Evolutionary conservation across 2,113 vertebrate species (phyloP), one percentile per base, ranked within the genome.

Genomic region (Oophaga pumilio): DNA sequence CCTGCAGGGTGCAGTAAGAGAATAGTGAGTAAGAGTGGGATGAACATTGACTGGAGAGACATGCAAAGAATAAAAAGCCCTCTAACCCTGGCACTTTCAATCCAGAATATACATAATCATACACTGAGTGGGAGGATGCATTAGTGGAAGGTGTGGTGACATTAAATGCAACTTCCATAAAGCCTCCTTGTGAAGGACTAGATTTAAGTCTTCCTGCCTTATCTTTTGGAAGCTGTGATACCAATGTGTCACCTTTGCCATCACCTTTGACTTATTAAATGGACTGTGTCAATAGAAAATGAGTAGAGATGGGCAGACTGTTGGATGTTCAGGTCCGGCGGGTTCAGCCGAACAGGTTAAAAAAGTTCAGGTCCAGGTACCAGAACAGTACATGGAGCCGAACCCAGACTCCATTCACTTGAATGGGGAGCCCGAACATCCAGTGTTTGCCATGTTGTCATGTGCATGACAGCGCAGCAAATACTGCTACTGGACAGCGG

Each of bases 1-100:
- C 81, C 81, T 83, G 62, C 33, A 69, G 81, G 62, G 81, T 69
- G 81, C 62, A 83, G 81, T 18, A 69, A 24, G 8, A 69, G 43
- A 69, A 83, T 83, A 53, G 13, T n/a, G 20, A 9, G 20, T 82
- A 26, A 33, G 10, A 52, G 49, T 18, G 2, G 56, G 50, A 28
- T 69, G 22, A 26, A 68, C 33, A 53, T 49, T 53, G 53, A 53
- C 56, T 33, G 4, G 28, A 26, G 13, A 50, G 28, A 62, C 77
- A 10, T n/a, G 17, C 56, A 60, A 24, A 78, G 24, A 78, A 17
- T 76, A 24, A 14, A 53, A 43, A 49, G 17, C 33, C 18, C 14
- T 76, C 73, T 24, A 80, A 26, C 14, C 20, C 8, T 62, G 56
- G 28, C 33, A 82, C 6, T 12, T 43, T 33, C 20, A 12, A 43